Evolutionary conservation across 2,797 vertebrate species (phyloP).

Genomic region (Pipistrellus pygmaeus): DNA sequence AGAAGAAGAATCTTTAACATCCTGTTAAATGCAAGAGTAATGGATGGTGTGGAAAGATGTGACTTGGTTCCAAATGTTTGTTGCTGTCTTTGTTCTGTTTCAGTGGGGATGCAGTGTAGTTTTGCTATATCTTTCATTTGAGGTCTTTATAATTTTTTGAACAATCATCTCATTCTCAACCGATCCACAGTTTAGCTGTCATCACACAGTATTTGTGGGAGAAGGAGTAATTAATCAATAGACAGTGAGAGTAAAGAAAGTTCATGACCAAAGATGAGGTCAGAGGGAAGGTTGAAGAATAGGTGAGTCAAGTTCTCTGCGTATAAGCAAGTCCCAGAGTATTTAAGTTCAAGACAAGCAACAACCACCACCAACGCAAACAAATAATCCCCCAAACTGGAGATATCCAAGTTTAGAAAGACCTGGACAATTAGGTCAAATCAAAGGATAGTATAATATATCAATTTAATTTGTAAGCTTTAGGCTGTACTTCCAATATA

Average conservation of each 20-base stretch:
- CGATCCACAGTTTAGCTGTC: constrained; percentile 18
- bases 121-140: neutral
- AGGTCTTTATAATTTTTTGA: neutral
- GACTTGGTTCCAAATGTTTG: constrained; percentile 41
- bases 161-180: neutral
- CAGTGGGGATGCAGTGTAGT: no score
- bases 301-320: neutral
- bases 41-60: constrained; percentile 44
- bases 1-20: constrained; percentile 59
- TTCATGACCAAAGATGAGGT: neutral
- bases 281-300: neutral
- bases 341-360: neutral
- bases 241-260: neutral
- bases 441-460: neutral
- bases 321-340: neutral
- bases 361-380: neutral
- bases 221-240: neutral
- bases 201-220: neutral
- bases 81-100: constrained; percentile 13
- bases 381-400: neutral
- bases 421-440: neutral
- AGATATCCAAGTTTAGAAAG: neutral
- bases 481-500: neutral
- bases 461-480: neutral
- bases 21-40: constrained; percentile 52